A percentile compares a stretch with the other conserved stretches of the same genome.
Evolutionary conservation across 2,113 vertebrate species (phyloP).

Genomic region (Ciconia boyciana): DNA sequence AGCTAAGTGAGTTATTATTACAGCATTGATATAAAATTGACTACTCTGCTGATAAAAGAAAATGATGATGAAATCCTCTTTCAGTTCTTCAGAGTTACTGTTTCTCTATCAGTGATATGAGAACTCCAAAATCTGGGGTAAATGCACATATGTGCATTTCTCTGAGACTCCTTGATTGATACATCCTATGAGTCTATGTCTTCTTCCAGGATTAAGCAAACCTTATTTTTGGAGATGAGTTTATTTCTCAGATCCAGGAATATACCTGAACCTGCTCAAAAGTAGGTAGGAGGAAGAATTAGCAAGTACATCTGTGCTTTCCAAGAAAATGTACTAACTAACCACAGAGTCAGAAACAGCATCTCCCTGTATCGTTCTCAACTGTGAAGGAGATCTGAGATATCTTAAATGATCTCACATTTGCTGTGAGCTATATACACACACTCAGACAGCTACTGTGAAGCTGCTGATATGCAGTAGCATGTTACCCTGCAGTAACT

Average conservation of each 20-base stretch:
- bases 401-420: neutral
- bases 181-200: neutral
- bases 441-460: neutral
- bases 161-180: neutral
- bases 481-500: constrained; percentile 1
- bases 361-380: neutral
- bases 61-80: neutral
- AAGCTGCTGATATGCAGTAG: neutral
- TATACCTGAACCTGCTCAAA: neutral
- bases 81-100: neutral
- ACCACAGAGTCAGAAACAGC: neutral
- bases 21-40: neutral
- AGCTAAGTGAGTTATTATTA: neutral
- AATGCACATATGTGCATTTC: neutral
- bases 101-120: neutral
- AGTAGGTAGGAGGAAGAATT: neutral
- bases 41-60: neutral
- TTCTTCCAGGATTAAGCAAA: neutral
- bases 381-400: neutral
- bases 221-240: neutral
- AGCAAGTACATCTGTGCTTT: neutral
- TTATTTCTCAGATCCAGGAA: neutral
- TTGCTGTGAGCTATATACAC: neutral
- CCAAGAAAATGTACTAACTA: neutral
- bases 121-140: neutral